These are phyloP conservation scores for Neofelis nebulosa DNA, from an alignment of 2,113 vertebrate genomes.

Conservation along the genomic window DNA sequence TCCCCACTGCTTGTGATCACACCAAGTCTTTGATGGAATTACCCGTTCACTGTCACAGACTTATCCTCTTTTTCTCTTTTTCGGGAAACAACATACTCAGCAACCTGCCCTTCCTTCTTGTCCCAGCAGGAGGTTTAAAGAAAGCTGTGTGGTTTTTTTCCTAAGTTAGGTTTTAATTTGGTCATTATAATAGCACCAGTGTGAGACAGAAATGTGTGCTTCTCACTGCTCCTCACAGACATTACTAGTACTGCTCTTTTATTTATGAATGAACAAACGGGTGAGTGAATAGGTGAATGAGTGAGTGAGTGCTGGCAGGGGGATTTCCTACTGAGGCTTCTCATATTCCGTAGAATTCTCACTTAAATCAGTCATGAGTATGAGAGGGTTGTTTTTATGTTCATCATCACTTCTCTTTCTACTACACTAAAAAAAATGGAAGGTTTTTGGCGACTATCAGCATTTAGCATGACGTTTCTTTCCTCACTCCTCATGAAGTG, in stretches of 20 bases:
- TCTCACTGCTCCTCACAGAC: background rate
- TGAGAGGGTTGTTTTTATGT: background rate
- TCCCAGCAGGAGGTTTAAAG: background rate
- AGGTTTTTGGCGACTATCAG: background rate
- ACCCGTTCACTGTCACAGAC: background rate
- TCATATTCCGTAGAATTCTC: background rate
- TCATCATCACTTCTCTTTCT: background rate
- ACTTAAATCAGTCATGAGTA: background rate
- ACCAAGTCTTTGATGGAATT: background rate
- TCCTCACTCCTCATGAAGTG: background rate
- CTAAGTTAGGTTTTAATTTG: background rate
- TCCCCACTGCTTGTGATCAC: background rate
- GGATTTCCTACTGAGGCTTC: background rate
- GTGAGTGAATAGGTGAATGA: background rate
- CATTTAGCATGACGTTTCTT: background rate
- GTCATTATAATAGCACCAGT: background rate
- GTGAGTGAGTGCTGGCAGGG: background rate
- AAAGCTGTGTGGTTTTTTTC: background rate
- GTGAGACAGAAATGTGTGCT: background rate
- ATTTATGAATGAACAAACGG: background rate
- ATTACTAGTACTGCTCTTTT: background rate
- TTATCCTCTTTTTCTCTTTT: background rate
- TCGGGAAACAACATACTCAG: background rate
- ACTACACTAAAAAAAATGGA: background rate
- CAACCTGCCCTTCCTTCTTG: background rate